Evolutionary conservation across 2,888 invertebrate species (phyloP).

Genomic region (Bugulina stolonifera): DNA sequence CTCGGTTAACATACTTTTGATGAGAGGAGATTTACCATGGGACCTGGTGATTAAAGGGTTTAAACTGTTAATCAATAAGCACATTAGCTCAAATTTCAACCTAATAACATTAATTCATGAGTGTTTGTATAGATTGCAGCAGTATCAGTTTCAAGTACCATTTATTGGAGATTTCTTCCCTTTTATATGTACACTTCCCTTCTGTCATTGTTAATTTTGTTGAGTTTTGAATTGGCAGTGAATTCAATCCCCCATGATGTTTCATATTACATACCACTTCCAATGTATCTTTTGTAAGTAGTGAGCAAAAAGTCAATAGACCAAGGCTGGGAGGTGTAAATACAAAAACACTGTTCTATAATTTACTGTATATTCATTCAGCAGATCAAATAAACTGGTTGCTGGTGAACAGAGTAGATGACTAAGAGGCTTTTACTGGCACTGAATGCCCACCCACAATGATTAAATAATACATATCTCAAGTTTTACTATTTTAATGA

Average conservation of each 20-base stretch:
- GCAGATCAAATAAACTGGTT: neutral
- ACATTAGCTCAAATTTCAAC: conserved; percentile 6
- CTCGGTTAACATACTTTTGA: no score
- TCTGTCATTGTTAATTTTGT: neutral
- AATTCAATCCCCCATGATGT: conserved; percentile 1
- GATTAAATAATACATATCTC: neutral
- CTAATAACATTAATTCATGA: conserved; percentile 16
- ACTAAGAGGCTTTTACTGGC: no score
- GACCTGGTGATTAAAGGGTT: neutral
- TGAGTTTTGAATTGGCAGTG: neutral
- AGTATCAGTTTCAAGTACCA: conserved; percentile 15
- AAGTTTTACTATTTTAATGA: neutral
- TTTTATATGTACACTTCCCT: neutral
- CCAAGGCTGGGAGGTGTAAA: neutral
- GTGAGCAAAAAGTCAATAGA: neutral
- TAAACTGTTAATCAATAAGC: neutral
- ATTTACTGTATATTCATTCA: neutral
- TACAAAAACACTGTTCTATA: conserved; percentile 2
- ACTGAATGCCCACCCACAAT: neutral
- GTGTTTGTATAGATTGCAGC: conserved; percentile 23
- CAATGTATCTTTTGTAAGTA: neutral
- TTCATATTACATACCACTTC: neutral
- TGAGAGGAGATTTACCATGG: neutral
- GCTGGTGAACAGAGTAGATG: neutral
- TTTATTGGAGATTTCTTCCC: neutral